These are phyloP conservation scores for Anthopleura sola DNA, from an alignment of 64 coral and sea anemone species.

Conservation along the genomic window DNA sequence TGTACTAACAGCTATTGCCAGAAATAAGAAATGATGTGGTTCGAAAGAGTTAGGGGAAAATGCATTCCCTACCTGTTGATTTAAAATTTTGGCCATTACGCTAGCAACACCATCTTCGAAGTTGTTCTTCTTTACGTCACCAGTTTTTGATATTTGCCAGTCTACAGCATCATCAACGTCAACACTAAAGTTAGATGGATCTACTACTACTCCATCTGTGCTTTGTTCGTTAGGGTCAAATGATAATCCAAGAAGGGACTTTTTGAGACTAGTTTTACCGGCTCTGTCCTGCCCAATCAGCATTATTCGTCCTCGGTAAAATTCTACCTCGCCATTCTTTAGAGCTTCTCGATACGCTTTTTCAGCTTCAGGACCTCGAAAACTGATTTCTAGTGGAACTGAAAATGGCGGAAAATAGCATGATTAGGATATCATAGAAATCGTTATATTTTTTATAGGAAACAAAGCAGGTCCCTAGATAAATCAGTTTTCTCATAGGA, in stretches of 20 bases:
- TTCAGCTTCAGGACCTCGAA: slow-evolving; percentile 32
- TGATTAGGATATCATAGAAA: no score
- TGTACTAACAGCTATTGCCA: no score
- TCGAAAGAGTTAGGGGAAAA: no score
- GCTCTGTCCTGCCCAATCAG: slow-evolving; percentile 48
- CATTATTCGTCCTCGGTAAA: slow-evolving; percentile 58
- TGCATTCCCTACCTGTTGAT: no score
- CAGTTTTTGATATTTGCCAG: not conserved
- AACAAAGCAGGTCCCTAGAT: no score
- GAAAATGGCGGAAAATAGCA: no score
- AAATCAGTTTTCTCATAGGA: no score
- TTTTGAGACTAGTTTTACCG: slow-evolving; percentile 62
- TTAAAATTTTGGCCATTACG: slow-evolving; percentile 16
- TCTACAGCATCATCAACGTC: slow-evolving; percentile 38
- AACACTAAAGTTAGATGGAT: slow-evolving; percentile 42
- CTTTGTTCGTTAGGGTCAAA: slow-evolving; percentile 46
- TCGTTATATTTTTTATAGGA: no score
- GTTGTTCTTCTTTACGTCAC: not conserved
- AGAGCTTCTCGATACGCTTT: slow-evolving; percentile 35
- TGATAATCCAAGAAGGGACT: slow-evolving; percentile 45
- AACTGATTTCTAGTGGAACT: no score
- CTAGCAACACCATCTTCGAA: slow-evolving; percentile 33
- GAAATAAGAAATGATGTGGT: no score
- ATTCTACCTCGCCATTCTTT: slow-evolving; percentile 19
- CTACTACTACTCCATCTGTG: slow-evolving; percentile 39